phyloP scores from a whole-genome alignment of 2,113 vertebrate genomes.

The Nycticebus coucang region DNA sequence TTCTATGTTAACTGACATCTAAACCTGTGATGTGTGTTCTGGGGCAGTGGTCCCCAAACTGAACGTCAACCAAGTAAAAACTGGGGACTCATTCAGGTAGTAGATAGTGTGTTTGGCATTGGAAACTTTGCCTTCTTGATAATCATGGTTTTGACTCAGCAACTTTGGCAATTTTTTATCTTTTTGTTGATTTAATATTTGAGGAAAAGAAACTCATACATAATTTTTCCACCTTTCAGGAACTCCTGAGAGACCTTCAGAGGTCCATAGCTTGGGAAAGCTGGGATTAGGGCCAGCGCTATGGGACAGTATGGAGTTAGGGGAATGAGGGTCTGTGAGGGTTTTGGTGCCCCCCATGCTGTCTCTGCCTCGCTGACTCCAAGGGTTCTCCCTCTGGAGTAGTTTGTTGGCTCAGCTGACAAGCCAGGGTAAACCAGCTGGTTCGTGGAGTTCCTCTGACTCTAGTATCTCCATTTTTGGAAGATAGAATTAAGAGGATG shows the following conservation, averaged over 20 bases:
- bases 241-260: not conserved
- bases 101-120: not conserved
- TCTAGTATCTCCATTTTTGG: not conserved
- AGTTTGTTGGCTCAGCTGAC: not conserved
- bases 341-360: not conserved
- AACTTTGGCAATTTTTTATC: not conserved
- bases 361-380: not conserved
- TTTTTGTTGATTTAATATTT: not conserved
- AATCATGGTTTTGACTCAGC: not conserved
- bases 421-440: not conserved
- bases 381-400: not conserved
- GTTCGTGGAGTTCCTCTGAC: not conserved
- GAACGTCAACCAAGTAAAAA: not conserved
- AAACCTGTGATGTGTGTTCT: not conserved
- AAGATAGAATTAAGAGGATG: not conserved
- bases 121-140: not conserved
- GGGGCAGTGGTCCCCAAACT: not conserved
- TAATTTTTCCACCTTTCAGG: not conserved
- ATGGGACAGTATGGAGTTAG: not conserved
- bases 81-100: not conserved
- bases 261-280: not conserved
- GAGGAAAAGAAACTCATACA: rapidly evolving
- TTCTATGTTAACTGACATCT: not conserved
- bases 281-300: not conserved
- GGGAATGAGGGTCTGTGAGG: not conserved